Percentiles rank a stretch among this genome's conserved stretches.
Conservation (phyloP, 2,888 invertebrate genomes). For the Aphidoletes aphidimyza region DNA sequence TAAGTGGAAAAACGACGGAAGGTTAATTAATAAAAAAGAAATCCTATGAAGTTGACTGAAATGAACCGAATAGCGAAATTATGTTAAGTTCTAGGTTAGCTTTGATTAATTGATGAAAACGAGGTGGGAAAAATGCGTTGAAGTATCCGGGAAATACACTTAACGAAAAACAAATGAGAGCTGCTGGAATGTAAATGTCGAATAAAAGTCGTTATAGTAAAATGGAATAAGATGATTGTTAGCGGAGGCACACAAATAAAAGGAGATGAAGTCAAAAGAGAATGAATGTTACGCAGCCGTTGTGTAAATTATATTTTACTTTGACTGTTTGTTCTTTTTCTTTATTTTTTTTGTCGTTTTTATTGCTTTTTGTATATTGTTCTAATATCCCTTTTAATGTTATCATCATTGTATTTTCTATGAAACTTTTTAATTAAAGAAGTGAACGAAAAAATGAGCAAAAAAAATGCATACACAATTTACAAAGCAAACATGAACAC, state of each 20-base stretch:
- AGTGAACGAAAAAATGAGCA: background rate
- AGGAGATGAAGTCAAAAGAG: background rate
- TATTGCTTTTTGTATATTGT: constrained; percentile 34
- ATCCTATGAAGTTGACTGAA: background rate
- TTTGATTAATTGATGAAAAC: constrained; percentile 52
- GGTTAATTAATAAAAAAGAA: constrained; percentile 22
- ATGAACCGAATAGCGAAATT: constrained; percentile 28
- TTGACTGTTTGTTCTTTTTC: background rate
- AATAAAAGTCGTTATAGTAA: background rate
- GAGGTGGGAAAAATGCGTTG: background rate
- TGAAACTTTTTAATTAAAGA: constrained; percentile 47
- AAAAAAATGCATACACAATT: background rate
- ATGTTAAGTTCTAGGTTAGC: constrained; percentile 9
- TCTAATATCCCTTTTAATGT: constrained; percentile 21
- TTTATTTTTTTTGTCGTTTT: background rate
- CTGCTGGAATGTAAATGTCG: constrained; percentile 34
- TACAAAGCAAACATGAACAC: too few species aligned
- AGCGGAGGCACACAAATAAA: background rate
- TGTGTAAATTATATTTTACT: constrained; percentile 45
- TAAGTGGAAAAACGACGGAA: background rate
- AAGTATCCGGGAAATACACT: background rate
- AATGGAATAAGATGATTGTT: background rate
- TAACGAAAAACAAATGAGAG: too few species aligned
- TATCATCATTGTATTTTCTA: constrained; percentile 31
- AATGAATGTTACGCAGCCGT: background rate